These are phyloP conservation scores for Enteromius thamalakanensis DNA, from an alignment of 2,797 vertebrate genomes.

Conservation along the genomic window DNA sequence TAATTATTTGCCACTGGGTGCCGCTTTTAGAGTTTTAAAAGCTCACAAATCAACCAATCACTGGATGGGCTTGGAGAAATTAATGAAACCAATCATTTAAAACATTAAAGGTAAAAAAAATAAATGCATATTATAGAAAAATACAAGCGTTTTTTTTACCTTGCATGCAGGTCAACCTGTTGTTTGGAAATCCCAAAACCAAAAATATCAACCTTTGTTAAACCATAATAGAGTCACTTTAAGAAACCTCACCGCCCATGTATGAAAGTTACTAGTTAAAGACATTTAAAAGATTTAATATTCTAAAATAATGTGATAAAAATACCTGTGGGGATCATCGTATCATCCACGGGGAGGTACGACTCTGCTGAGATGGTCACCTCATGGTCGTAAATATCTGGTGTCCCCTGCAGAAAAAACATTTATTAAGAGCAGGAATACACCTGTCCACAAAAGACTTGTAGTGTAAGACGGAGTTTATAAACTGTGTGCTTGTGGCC, in stretches of 20 bases:
- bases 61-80: too few relatives aligned
- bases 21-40: too few relatives aligned
- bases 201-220: too few relatives aligned
- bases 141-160: too few relatives aligned
- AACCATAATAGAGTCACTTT: too few relatives aligned
- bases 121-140: too few relatives aligned
- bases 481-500: not conserved
- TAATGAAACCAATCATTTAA: too few relatives aligned
- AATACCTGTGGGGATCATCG: conserved; percentile 90
- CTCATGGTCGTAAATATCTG: conserved; percentile 87
- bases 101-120: too few relatives aligned
- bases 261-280: not conserved
- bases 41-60: too few relatives aligned
- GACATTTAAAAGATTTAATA: not conserved
- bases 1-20: too few relatives aligned
- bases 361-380: conserved; percentile 86
- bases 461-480: not conserved
- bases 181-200: too few relatives aligned
- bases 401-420: conserved; percentile 74
- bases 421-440: not conserved
- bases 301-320: not conserved
- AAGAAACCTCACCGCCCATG: not conserved
- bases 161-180: too few relatives aligned
- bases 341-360: conserved; percentile 89
- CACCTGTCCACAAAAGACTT: not conserved